Base-by-base conservation (phyloP, 2,113 vertebrate species). In the Panthera uncia region DNA sequence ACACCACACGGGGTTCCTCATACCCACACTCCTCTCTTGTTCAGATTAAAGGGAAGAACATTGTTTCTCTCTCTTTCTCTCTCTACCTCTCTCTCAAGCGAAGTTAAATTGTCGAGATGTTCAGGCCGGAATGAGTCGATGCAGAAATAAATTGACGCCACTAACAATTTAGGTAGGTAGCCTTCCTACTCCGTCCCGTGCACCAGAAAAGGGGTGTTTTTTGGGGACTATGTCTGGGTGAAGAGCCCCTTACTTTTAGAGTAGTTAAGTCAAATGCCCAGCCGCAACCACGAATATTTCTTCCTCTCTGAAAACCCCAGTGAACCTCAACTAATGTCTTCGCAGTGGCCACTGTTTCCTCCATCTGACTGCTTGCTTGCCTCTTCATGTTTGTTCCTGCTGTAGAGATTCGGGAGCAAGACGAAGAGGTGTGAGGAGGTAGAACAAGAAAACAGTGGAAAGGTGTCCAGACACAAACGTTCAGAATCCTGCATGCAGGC, bases 321-420 rank as follows among this genome's bases (percentile, higher is more conserved):
- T n/a, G 65, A 97, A 84, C 65, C 41, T 57, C 16, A 1, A 7
- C 25, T 23, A 5, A 23, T 23, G 45, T 87, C 63, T 94, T 73
- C 87, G 41, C 19, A 23, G 1, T 11, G n/a, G 33, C 9, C 0
- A 1, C 3, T 57, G 97, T 97, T 31, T 33, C 19, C 65, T 82
- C 0, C 5, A 1, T 48, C 21, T 0, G 8, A 50, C 5, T 25
- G 88, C 13, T 68, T 23, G 27, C 2, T 52, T 36, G 52, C 68
- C 0, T 1, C n/a, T 91, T 36, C 7, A 23, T 88, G 15, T 96
- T 65, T 84, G 12, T 63, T 91, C 5, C 0, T 55, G 36, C 52
- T 16, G 82, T n/a, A 45, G 82, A 95, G 45, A 84, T 80, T 95
- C 71, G 80, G 68, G 84, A 63, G 50, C 57, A 81, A 83, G 50